Base-by-base conservation (phyloP, 2,797 vertebrate genomes). In the Myioborus miniatus region DNA sequence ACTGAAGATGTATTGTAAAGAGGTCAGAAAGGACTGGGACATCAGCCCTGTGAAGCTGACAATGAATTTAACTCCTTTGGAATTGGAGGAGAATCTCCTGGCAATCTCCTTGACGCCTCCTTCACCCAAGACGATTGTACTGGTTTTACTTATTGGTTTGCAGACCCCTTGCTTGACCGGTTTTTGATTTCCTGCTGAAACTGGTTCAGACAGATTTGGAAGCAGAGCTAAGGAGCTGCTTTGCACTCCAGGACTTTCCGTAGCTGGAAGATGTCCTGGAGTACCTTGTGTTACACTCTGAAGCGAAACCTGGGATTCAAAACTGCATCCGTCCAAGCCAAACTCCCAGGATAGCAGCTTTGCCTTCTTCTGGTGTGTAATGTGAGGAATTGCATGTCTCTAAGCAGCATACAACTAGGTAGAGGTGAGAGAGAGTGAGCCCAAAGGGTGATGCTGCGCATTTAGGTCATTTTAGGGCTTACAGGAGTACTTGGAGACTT, bases 261-360 rank as follows among this genome's bases (percentile, higher is more conserved):
- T 85, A 85, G 30, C 79, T 83, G 72, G 21, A 92, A 41, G 6
- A 2, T 44, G 49, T 71, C 46, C 79, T 68, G 41, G 49, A 91
- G 27, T 75, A 84, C 53, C 46, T 65, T 70, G 34, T 78, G 14
- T 85, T 87, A 68, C 0, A 0, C 37, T 83, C 75, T 63, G 64
- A 87, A 83, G 82, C n/a, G 92, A 83, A 93, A 87, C 55, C 50
- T 79, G 59, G 93, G 80, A 75, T 82, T 93, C 50, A 90, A 63
- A 86, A 52, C 77, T 72, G 62, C 41, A 76, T 94, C 95, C 77
- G 59, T 95, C 94, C 93, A 94, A 88, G 37, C 52, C 77, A 93
- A 94, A 76, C 49, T 93, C 77, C 80, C 77, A 74, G 68, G 68
- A 77, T 17, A 77, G 72, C 60, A 92, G 34, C 62, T 79, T 69